Evolutionary conservation across 2,113 vertebrate genomes (phyloP).

Genomic region (Lepisosteus oculatus): DNA sequence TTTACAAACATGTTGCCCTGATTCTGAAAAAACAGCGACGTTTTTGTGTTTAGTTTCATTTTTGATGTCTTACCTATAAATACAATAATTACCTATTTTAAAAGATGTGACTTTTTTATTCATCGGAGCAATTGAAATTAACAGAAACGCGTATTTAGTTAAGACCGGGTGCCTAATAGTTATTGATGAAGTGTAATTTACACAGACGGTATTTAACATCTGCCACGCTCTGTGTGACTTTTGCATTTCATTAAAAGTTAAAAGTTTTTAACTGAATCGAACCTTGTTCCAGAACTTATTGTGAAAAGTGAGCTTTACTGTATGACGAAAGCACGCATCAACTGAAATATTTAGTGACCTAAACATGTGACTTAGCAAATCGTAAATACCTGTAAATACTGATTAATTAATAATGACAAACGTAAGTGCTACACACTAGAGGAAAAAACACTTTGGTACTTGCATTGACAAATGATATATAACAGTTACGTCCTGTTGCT

Average conservation of each 20-base stretch:
- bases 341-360: background rate
- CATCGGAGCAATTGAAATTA: too few species aligned
- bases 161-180: too few species aligned
- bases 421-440: background rate
- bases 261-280: background rate
- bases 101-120: too few species aligned
- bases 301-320: background rate
- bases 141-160: background rate
- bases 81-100: slow-evolving; percentile 21
- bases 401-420: slow-evolving; percentile 6
- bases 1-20: slow-evolving; percentile 72
- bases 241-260: background rate
- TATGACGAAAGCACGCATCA: background rate
- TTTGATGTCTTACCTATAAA: slow-evolving; percentile 32
- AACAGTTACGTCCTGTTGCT: too few species aligned
- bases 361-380: background rate
- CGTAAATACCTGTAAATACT: background rate
- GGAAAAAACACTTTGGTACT: background rate
- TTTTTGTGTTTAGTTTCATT: slow-evolving; percentile 55
- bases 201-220: too few species aligned
- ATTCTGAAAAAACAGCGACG: slow-evolving; percentile 53
- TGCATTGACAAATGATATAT: too few species aligned
- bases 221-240: too few species aligned
- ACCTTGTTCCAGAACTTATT: background rate
- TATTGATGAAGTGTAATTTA: too few species aligned